These are phyloP conservation scores for Eutrigla gurnardus DNA, from an alignment of 2,797 vertebrate species.

Conservation along the genomic window DNA sequence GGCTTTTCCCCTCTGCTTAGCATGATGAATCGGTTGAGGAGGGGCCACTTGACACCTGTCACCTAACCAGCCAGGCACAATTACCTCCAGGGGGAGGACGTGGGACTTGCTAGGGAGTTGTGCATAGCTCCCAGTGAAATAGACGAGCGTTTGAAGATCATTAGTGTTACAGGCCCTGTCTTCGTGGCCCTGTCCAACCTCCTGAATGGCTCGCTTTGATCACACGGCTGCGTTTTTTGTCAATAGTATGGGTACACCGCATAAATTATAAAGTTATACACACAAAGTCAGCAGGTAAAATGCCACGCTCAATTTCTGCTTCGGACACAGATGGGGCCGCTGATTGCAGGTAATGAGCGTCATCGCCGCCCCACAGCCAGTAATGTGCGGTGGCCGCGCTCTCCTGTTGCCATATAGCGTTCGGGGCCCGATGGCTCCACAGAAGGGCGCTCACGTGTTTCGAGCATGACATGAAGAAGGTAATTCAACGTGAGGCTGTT, in stretches of 20 bases:
- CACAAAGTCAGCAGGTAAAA: slow-evolving; percentile 86
- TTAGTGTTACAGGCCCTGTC: slow-evolving; percentile 87
- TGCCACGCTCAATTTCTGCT: slow-evolving; percentile 73
- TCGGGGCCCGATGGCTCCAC: slow-evolving; percentile 36
- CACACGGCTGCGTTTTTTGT: slow-evolving; percentile 80
- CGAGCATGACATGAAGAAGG: slow-evolving; percentile 6
- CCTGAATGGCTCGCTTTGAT: slow-evolving; percentile 85
- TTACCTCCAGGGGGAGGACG: slow-evolving; percentile 82
- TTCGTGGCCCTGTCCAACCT: slow-evolving; percentile 85
- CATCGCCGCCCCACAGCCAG: slow-evolving; percentile 60
- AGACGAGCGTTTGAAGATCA: slow-evolving; percentile 86
- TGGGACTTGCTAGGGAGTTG: slow-evolving; percentile 82
- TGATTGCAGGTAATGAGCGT: slow-evolving; percentile 78
- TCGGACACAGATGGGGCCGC: slow-evolving; percentile 54
- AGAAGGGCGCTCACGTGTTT: slow-evolving; percentile 31
- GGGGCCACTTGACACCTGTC: slow-evolving; percentile 86
- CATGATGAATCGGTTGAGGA: slow-evolving; percentile 80
- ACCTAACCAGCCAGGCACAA: slow-evolving; percentile 84
- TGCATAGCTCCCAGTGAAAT: slow-evolving; percentile 82
- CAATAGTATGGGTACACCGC: slow-evolving; percentile 82
- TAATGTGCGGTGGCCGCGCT: slow-evolving; percentile 49
- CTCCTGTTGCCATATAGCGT: slow-evolving; percentile 51
- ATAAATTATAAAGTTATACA: slow-evolving; percentile 86
- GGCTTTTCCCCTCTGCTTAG: slow-evolving; percentile 79
- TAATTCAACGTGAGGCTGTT: background rate